Conservation (phyloP, 2,113 vertebrate species). For the Toxostoma redivivum region DNA sequence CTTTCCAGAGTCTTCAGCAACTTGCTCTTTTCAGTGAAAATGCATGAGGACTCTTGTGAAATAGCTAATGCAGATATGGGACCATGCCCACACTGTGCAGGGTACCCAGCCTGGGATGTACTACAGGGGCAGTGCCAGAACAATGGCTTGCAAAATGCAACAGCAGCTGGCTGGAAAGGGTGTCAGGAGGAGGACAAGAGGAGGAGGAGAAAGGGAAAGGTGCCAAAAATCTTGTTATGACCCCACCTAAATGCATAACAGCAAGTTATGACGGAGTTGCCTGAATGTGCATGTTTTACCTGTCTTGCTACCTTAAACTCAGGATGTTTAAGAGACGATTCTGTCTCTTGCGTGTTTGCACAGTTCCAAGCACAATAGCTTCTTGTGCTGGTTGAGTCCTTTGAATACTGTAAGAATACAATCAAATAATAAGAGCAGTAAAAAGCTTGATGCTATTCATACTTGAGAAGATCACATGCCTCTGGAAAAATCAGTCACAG, state of each 20-base stretch:
- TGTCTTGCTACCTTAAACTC: background rate
- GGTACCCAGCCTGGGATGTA: background rate
- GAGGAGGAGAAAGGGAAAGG: background rate
- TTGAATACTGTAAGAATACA: background rate
- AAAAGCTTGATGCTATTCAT: background rate
- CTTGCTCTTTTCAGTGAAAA: background rate
- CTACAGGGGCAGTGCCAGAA: background rate
- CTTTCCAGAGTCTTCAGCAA: background rate
- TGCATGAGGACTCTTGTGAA: background rate
- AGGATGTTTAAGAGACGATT: background rate
- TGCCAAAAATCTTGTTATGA: background rate
- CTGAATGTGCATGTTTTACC: background rate
- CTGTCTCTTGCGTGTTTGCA: background rate
- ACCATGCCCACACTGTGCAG: too few relatives aligned
- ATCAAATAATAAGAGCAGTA: background rate
- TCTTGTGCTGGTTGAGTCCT: background rate
- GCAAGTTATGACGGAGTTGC: background rate
- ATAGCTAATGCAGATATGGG: background rate
- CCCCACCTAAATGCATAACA: background rate
- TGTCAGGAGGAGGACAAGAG: background rate
- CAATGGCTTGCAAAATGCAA: background rate
- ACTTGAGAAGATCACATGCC: background rate
- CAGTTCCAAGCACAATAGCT: background rate
- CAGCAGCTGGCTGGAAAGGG: background rate
- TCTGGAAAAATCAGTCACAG: background rate